Evolutionary conservation across 2,113 vertebrate genomes (phyloP).

Genomic region (Chloroceryle aenea): DNA sequence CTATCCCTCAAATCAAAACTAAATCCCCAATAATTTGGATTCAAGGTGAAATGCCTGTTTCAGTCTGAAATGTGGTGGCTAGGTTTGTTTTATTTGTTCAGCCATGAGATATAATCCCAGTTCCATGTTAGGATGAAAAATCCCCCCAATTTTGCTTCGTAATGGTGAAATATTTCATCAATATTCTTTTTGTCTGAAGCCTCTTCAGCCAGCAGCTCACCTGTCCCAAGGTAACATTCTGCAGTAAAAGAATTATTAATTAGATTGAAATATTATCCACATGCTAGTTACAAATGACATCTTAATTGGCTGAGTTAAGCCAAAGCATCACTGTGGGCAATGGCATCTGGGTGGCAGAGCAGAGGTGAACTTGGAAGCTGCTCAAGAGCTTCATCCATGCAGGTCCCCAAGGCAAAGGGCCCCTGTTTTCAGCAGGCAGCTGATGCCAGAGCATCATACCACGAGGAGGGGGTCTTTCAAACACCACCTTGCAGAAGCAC

Average conservation of each 20-base stretch:
- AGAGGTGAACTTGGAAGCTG: neutral
- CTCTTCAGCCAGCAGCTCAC: neutral
- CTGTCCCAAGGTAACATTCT: neutral
- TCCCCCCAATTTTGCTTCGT: neutral
- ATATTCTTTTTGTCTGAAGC: neutral
- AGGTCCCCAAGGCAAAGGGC: accelerated
- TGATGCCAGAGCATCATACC: neutral
- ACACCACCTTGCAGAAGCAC: neutral
- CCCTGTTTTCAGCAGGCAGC: accelerated
- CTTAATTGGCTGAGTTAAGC: neutral
- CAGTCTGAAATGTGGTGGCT: neutral
- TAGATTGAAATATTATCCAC: neutral
- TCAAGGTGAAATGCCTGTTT: neutral
- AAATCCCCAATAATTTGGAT: neutral
- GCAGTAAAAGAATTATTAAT: neutral
- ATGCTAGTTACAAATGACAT: neutral
- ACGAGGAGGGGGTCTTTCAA: accelerated
- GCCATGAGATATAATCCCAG: neutral
- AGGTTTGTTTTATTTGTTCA: neutral
- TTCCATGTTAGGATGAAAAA: neutral
- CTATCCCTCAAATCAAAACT: neutral
- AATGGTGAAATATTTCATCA: neutral
- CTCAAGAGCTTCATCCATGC: neutral
- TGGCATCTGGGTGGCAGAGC: neutral
- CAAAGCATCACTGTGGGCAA: neutral